Conservation (phyloP, 92 coral and sea anemone species). For the Palythoa heliodiscus region DNA sequence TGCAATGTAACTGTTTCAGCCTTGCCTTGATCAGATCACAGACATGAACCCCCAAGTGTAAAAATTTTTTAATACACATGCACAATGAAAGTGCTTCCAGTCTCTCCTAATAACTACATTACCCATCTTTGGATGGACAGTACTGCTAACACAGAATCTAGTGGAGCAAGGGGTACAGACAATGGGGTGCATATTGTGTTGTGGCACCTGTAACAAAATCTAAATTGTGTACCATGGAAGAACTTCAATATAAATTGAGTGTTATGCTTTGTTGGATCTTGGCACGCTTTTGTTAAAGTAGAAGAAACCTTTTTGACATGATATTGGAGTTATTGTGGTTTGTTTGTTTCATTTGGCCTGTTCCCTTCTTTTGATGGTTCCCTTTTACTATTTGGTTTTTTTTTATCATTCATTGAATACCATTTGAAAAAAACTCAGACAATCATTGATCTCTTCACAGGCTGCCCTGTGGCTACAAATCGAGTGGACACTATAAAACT, state of each 20-base stretch:
- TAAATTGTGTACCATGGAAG: constrained; percentile 48
- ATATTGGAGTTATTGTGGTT: background rate
- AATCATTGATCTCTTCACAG: constrained; percentile 43
- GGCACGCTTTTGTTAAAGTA: background rate
- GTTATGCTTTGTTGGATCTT: background rate
- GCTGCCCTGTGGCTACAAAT: constrained; percentile 40
- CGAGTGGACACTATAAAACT: constrained; percentile 14
- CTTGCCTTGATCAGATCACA: constrained; percentile 50
- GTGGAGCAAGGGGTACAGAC: constrained; percentile 46
- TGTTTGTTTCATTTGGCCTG: background rate
- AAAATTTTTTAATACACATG: constrained; percentile 23
- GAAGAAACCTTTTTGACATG: background rate
- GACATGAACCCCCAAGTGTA: constrained; percentile 19
- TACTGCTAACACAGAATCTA: constrained; percentile 54
- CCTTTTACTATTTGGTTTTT: constrained; percentile 45
- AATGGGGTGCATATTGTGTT: constrained; percentile 41
- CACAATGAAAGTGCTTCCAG: constrained; percentile 56
- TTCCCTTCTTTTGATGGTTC: constrained; percentile 40
- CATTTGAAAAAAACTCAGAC: constrained; percentile 37
- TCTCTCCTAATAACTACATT: constrained; percentile 34
- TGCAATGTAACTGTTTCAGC: constrained; percentile 42
- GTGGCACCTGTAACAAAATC: constrained; percentile 41
- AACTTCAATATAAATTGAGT: constrained; percentile 50
- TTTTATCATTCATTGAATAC: constrained; percentile 19
- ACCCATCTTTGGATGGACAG: constrained; percentile 52